Evolutionary conservation across 2,888 invertebrate species (phyloP).

Genomic region (Lasioglossum lativentre): DNA sequence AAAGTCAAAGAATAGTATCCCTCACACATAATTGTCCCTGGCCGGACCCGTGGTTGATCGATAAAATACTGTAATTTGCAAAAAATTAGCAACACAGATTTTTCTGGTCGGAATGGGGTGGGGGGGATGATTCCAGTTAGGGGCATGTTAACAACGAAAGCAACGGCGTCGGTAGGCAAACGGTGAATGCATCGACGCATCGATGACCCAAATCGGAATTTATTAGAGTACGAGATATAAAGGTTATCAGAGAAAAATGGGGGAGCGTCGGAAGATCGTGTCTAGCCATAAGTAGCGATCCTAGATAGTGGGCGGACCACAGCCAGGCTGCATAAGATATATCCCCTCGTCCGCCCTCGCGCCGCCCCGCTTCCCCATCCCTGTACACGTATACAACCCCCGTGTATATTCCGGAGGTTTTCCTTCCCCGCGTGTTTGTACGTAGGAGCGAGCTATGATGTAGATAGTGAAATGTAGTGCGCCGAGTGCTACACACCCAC

Average conservation of each 20-base stretch:
- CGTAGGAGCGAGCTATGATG: constrained; percentile 64
- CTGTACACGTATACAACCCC: constrained; percentile 15
- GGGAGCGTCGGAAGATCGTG: constrained; percentile 74
- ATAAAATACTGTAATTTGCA: no score
- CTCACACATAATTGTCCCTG: no score
- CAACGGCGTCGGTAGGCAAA: not conserved
- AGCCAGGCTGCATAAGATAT: constrained; percentile 69
- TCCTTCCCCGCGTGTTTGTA: constrained; percentile 48
- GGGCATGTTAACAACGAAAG: not conserved
- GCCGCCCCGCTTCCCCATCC: not conserved
- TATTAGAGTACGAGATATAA: constrained; percentile 75
- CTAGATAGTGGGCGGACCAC: constrained; percentile 68
- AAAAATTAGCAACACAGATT: not conserved
- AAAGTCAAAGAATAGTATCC: no score
- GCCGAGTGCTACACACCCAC: constrained; percentile 36
- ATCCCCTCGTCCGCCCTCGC: constrained; percentile 36
- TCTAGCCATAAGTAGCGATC: constrained; percentile 82
- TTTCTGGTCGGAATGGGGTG: not conserved
- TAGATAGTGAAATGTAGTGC: constrained; percentile 73
- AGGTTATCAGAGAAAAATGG: constrained; percentile 77
- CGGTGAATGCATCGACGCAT: constrained; percentile 38
- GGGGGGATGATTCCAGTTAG: not conserved
- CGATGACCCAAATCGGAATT: constrained; percentile 77
- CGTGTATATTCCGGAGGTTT: constrained; percentile 31
- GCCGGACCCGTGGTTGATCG: no score